These are phyloP conservation scores for Leptopterna dolabrata DNA, from an alignment of 2,888 invertebrate genomes.

Conservation along the genomic window DNA sequence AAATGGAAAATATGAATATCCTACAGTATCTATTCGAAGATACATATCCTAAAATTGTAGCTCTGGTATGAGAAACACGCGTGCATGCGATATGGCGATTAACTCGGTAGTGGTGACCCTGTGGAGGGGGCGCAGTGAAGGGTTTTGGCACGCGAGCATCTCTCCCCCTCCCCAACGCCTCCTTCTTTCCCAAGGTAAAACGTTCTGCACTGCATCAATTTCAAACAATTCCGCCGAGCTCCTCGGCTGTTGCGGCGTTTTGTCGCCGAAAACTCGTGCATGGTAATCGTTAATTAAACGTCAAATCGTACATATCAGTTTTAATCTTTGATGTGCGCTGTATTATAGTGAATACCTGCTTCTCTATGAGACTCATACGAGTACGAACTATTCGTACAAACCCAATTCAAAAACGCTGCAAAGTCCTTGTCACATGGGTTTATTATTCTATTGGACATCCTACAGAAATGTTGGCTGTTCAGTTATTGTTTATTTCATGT, in stretches of 20 bases:
- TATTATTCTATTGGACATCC: no score
- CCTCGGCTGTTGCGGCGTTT: not conserved
- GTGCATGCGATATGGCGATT: constrained; percentile 43
- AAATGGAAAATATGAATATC: no score
- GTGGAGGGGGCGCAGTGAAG: not conserved
- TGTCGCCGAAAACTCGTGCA: not conserved
- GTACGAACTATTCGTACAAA: no score
- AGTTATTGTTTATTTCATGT: no score
- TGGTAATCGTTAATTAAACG: not conserved
- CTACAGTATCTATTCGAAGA: no score
- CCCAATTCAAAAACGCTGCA: no score
- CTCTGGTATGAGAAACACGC: not conserved
- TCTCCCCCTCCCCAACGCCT: not conserved
- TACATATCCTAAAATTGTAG: not conserved
- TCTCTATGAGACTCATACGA: no score
- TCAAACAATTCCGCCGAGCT: constrained; percentile 22
- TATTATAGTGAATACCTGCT: no score
- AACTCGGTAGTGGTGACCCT: not conserved
- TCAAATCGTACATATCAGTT: no score
- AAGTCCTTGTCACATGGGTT: no score
- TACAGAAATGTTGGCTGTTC: no score
- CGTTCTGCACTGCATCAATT: constrained; percentile 47
- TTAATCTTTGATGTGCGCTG: no score
- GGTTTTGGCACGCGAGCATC: constrained; percentile 29
- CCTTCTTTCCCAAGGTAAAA: constrained; percentile 24